Evolutionary conservation across 2,888 invertebrate genomes (phyloP).

Genomic region (Morinoia aosen): DNA sequence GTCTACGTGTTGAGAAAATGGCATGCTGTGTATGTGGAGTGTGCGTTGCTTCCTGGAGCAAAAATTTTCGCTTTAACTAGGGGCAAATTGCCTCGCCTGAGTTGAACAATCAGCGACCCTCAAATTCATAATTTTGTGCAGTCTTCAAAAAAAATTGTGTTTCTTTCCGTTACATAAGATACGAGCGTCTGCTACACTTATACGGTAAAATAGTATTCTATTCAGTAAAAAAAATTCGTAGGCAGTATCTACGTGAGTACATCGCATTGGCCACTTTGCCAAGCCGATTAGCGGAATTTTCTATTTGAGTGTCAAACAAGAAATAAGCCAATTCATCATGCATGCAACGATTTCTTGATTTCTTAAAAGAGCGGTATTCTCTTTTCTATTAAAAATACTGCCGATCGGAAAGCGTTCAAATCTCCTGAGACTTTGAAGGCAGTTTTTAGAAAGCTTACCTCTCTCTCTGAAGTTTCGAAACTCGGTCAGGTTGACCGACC

Average conservation of each 20-base stretch:
- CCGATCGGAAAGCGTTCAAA: background rate
- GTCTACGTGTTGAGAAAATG: background rate
- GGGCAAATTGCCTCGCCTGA: no score
- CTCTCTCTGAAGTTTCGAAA: background rate
- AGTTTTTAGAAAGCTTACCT: slow-evolving; percentile 3
- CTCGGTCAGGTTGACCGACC: background rate
- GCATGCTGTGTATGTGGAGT: background rate
- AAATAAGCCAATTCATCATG: background rate
- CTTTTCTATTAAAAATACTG: background rate
- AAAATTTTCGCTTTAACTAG: no score
- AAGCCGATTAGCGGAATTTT: background rate
- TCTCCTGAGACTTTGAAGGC: background rate
- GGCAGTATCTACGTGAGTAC: background rate
- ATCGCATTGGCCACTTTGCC: background rate
- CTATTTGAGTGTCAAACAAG: background rate
- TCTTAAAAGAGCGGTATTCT: background rate
- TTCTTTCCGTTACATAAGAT: no score
- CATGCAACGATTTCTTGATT: background rate
- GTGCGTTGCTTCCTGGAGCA: no score
- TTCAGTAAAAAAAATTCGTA: no score
- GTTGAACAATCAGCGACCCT: no score
- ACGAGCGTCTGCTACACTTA: no score
- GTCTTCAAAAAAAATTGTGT: no score
- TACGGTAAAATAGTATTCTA: no score
- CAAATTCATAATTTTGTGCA: no score